Conservation (phyloP, 1,140 invertebrate genomes). For the Batillaria attramentaria region DNA sequence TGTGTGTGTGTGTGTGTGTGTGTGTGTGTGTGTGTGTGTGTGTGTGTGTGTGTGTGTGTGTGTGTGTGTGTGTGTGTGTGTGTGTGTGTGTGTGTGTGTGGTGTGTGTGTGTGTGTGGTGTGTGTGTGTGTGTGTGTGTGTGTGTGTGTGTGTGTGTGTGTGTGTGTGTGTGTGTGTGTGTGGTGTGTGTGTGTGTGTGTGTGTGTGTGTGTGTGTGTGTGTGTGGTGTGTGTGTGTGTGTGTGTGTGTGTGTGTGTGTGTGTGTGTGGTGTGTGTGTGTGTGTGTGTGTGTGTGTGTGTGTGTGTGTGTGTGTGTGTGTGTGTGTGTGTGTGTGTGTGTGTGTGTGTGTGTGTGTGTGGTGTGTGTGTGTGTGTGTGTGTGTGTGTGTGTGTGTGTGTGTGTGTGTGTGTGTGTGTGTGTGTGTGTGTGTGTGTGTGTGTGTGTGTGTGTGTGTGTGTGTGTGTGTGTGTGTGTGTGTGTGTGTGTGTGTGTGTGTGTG, state of each 20-base stretch:
- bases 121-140: not conserved
- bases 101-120: too few species aligned
- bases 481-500: slow-evolving; percentile 2
- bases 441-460: not conserved
- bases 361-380: slow-evolving; percentile 2
- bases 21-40: not conserved
- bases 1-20: slow-evolving; percentile 4
- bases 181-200: not conserved
- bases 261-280: not conserved
- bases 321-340: not conserved
- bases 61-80: not conserved
- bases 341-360: slow-evolving; percentile 2
- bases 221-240: not conserved
- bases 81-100: not conserved
- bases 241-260: not conserved
- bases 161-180: not conserved
- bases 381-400: slow-evolving; percentile 2
- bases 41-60: not conserved
- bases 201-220: not conserved
- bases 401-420: not conserved
- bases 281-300: not conserved
- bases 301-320: not conserved
- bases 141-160: not conserved
- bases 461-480: slow-evolving; percentile 2
- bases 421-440: not conserved